Evolutionary conservation across 2,888 invertebrate species (phyloP).

Genomic region (Chloroclysta siterata): DNA sequence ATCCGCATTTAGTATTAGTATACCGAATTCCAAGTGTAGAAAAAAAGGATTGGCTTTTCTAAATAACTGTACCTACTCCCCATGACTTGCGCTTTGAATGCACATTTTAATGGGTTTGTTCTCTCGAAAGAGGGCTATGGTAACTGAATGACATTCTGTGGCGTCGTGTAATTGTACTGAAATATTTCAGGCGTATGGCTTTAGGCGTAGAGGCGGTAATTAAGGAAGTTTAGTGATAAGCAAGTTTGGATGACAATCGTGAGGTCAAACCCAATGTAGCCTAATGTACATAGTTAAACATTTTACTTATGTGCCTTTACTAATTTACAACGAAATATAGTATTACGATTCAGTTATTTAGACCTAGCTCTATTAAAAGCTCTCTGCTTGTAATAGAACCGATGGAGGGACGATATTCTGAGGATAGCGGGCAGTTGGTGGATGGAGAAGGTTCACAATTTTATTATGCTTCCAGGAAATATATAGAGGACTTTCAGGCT

Average conservation of each 20-base stretch:
- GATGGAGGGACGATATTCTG: too few species aligned
- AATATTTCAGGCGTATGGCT: conserved; percentile 47
- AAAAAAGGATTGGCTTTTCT: conserved; percentile 16
- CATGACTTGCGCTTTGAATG: conserved; percentile 80
- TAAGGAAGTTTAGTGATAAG: conserved; percentile 31
- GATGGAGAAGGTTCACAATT: too few species aligned
- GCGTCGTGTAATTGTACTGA: conserved; percentile 55
- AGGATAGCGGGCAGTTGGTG: too few species aligned
- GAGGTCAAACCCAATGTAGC: conserved; percentile 24
- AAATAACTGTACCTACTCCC: conserved; percentile 46
- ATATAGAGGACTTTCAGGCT: too few species aligned
- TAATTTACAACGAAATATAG: too few species aligned
- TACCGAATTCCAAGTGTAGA: background rate
- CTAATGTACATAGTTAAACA: conserved; percentile 1
- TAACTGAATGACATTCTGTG: conserved; percentile 36
- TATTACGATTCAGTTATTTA: too few species aligned
- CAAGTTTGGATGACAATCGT: conserved; percentile 27
- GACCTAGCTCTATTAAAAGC: too few species aligned
- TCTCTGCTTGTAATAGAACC: too few species aligned
- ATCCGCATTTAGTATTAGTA: too few species aligned
- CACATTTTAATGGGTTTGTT: conserved; percentile 76
- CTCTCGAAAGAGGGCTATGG: conserved; percentile 52
- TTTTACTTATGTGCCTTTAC: conserved; percentile 6
- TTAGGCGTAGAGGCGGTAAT: conserved; percentile 24
- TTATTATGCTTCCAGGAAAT: too few species aligned